phyloP scores from a whole-genome alignment of 2,888 invertebrate genomes.

The Microctonus hyperodae region DNA sequence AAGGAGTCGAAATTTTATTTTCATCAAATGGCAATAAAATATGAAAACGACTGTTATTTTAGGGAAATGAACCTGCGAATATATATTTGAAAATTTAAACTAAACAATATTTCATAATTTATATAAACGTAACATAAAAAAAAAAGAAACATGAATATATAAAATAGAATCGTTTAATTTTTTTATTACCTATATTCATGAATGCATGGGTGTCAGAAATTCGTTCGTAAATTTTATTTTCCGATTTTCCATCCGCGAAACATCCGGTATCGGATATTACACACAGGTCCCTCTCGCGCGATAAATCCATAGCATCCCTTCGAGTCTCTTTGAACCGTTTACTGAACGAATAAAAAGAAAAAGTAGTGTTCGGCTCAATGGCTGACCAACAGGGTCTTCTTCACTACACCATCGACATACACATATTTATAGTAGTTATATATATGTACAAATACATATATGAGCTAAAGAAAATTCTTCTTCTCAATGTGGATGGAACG shows the following conservation, averaged over 20 bases:
- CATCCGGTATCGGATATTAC: conserved; percentile 38
- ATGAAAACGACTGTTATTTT: no score
- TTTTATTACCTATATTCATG: background rate
- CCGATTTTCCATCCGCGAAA: conserved; percentile 30
- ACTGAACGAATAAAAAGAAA: conserved; percentile 30
- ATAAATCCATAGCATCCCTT: conserved; percentile 28
- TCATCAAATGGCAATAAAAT: background rate
- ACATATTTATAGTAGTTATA: no score
- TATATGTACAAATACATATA: conserved; percentile 29
- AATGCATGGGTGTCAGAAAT: background rate
- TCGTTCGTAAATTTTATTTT: conserved; percentile 15
- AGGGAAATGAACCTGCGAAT: background rate
- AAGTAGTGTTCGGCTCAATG: conserved; percentile 17
- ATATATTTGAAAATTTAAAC: background rate
- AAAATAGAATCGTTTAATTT: background rate
- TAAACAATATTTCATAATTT: background rate
- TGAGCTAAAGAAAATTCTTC: conserved; percentile 23
- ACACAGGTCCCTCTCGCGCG: conserved; percentile 1
- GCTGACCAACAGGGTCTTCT: conserved; percentile 14
- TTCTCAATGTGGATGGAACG: conserved; percentile 35
- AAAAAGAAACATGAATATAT: background rate
- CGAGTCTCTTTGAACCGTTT: conserved; percentile 28
- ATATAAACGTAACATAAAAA: no score
- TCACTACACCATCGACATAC: conserved; percentile 2
- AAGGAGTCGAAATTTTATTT: conserved; percentile 4